These are phyloP conservation scores for Pterocles burchelli DNA, from an alignment of 2,113 vertebrate genomes.

Conservation along the genomic window DNA sequence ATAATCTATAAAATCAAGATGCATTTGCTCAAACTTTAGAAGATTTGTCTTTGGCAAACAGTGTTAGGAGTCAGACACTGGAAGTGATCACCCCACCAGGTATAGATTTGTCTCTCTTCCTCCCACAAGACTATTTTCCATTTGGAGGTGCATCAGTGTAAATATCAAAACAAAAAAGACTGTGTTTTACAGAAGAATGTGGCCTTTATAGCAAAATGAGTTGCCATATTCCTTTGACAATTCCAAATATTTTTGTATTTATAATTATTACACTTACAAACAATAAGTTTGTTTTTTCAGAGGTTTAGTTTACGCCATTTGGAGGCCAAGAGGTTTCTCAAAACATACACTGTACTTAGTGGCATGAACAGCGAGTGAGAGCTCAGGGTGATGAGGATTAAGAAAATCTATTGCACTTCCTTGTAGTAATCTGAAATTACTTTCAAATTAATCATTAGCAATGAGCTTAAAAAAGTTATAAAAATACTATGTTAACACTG, in stretches of 20 bases:
- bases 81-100: neutral
- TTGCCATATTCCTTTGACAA: neutral
- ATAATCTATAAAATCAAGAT: neutral
- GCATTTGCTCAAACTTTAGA: neutral
- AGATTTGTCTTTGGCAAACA: neutral
- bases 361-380: neutral
- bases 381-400: constrained; percentile 30
- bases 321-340: constrained; percentile 13
- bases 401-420: constrained; percentile 40
- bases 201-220: constrained; percentile 37
- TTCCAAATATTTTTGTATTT: neutral
- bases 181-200: neutral
- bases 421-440: constrained; percentile 40
- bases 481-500: neutral
- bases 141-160: neutral
- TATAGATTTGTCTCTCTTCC: neutral
- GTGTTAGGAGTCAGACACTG: neutral
- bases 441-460: constrained; percentile 57
- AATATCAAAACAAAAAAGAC: neutral
- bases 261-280: constrained; percentile 10
- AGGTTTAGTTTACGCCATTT: constrained; percentile 25
- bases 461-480: neutral
- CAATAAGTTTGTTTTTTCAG: neutral
- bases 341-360: neutral
- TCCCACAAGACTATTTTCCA: neutral